Percentiles rank a stretch among this genome's conserved stretches.
phyloP scores from a whole-genome alignment of 2,797 vertebrate species.

The Rhodeus uyekii region DNA sequence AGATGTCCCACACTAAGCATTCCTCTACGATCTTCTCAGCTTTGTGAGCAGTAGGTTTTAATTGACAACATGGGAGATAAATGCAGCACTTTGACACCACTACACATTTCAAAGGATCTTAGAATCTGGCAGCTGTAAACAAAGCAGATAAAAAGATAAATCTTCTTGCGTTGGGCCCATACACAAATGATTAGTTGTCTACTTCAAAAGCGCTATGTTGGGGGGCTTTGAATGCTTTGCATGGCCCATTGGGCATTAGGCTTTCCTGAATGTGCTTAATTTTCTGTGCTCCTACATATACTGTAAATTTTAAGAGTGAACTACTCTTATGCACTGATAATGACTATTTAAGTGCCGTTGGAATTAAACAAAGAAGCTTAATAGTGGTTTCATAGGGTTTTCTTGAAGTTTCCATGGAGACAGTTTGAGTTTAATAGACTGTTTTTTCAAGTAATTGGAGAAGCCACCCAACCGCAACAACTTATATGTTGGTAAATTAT shows the following conservation, averaged over 20 bases:
- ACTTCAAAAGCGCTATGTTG: conserved; percentile 59
- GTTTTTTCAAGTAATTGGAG: conserved; percentile 11
- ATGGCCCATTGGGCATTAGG: conserved; percentile 31
- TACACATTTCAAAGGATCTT: conserved; percentile 63
- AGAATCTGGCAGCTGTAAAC: conserved; percentile 69
- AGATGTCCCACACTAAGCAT: conserved; percentile 65
- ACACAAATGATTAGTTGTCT: conserved; percentile 57
- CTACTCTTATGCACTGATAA: conserved; percentile 32
- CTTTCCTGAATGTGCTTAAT: conserved; percentile 36
- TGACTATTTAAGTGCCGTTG: conserved; percentile 39
- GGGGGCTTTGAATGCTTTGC: conserved; percentile 28
- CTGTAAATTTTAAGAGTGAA: conserved; percentile 6
- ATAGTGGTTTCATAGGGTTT: background rate
- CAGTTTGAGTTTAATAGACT: conserved; percentile 35
- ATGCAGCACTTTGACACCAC: conserved; percentile 58
- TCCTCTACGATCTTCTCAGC: conserved; percentile 55
- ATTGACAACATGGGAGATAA: conserved; percentile 69
- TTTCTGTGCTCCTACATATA: conserved; percentile 30
- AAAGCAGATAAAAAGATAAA: conserved; percentile 68
- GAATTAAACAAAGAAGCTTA: conserved; percentile 24
- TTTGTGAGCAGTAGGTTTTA: conserved; percentile 62
- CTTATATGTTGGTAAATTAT: background rate
- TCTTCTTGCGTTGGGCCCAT: conserved; percentile 53
- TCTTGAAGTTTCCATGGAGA: conserved; percentile 30
- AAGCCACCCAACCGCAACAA: conserved; percentile 4